Conservation (phyloP, 1,140 invertebrate genomes). For the Drosophila watanabei region DNA sequence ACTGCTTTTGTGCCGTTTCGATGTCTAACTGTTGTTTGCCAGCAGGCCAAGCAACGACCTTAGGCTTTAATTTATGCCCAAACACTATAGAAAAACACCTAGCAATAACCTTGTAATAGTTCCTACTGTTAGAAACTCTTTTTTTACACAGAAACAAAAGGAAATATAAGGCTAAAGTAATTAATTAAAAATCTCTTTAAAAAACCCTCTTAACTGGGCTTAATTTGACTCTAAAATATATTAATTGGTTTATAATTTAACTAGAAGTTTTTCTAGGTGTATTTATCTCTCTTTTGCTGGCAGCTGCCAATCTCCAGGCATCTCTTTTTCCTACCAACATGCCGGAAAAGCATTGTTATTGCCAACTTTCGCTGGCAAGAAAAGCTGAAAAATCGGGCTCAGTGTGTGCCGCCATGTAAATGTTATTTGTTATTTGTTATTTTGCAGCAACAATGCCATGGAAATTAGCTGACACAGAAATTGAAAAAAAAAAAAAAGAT, state of each 20-base stretch:
- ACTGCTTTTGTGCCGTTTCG: constrained; percentile 60
- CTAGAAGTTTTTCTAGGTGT: constrained; percentile 9
- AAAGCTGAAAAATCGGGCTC: constrained; percentile 41
- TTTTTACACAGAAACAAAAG: constrained; percentile 14
- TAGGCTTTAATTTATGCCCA: constrained; percentile 62
- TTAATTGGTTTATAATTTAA: not conserved
- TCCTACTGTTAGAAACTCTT: constrained; percentile 43
- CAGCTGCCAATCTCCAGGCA: constrained; percentile 36
- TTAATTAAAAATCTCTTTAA: too few relatives aligned
- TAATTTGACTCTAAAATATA: not conserved
- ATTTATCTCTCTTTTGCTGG: constrained; percentile 7
- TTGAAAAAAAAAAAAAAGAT: constrained; percentile 6
- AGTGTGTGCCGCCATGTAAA: constrained; percentile 36
- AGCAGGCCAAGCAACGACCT: constrained; percentile 51
- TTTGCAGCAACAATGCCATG: constrained; percentile 40
- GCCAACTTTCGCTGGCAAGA: constrained; percentile 61
- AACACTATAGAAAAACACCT: constrained; percentile 26
- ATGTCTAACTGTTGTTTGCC: constrained; percentile 54
- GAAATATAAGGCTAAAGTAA: not conserved
- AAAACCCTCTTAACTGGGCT: not conserved
- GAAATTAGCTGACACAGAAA: constrained; percentile 64
- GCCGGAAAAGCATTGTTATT: constrained; percentile 66
- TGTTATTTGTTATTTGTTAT: constrained; percentile 40
- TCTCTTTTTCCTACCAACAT: constrained; percentile 46
- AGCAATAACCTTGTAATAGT: constrained; percentile 55